A percentile compares a stretch with the other conserved stretches of the same genome.
Conservation (phyloP, 2,888 invertebrate genomes). For the Quadriops clusia region DNA sequence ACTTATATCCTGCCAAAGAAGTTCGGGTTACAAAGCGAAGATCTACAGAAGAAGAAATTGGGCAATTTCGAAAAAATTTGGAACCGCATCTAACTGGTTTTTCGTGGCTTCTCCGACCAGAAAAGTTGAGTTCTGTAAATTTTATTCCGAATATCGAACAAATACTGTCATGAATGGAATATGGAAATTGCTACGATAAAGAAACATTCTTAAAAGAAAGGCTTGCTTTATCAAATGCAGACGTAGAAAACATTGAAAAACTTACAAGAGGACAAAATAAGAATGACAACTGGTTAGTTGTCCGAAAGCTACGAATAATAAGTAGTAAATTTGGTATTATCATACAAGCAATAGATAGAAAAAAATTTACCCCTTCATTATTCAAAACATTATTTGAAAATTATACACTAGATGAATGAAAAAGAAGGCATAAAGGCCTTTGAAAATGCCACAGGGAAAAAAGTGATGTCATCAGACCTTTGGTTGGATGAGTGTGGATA, state of each 20-base stretch:
- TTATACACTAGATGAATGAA: constrained; percentile 7
- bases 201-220: too few relatives aligned
- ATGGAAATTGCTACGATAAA: too few relatives aligned
- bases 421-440: not conserved
- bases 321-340: constrained; percentile 6
- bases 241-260: not conserved
- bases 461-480: not conserved
- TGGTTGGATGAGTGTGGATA: constrained; percentile 10
- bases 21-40: too few relatives aligned
- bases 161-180: too few relatives aligned
- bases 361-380: constrained; percentile 5
- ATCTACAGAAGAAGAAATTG: too few relatives aligned
- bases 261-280: constrained; percentile 5
- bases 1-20: too few relatives aligned
- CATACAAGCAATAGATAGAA: not conserved
- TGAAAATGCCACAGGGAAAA: not conserved
- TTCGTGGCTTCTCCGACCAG: too few relatives aligned
- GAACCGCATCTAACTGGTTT: too few relatives aligned
- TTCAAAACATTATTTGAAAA: constrained; percentile 5
- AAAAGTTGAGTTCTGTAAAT: too few relatives aligned
- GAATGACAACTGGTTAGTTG: constrained; percentile 2
- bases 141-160: too few relatives aligned
- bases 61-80: too few relatives aligned
- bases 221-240: too few relatives aligned
- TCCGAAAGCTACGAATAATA: constrained; percentile 1